Evolutionary conservation across 2,797 vertebrate genomes (phyloP).

Genomic region (Ceryle rudis): DNA sequence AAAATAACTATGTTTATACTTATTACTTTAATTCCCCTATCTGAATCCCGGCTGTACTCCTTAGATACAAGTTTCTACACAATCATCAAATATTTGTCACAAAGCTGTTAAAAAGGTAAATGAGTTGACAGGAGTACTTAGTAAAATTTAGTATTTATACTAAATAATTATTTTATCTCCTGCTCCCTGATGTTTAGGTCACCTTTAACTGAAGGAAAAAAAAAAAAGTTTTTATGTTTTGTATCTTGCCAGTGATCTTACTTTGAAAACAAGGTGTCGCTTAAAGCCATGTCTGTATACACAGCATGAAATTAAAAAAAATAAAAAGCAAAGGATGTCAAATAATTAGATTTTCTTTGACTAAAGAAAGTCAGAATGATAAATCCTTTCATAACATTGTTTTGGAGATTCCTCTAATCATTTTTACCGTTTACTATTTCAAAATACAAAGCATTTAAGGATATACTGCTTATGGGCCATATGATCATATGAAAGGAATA

Average conservation of each 20-base stretch:
- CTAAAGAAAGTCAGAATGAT: background rate
- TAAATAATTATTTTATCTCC: background rate
- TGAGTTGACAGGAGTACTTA: background rate
- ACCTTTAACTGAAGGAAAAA: background rate
- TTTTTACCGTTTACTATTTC: slow-evolving; percentile 19
- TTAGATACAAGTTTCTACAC: slow-evolving; percentile 20
- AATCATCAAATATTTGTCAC: slow-evolving; percentile 55
- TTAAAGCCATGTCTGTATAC: background rate
- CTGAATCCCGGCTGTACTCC: background rate
- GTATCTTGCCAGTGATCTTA: background rate
- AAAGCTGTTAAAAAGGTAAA: slow-evolving; percentile 52
- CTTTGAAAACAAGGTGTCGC: background rate
- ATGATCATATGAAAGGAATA: background rate
- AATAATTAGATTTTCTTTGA: background rate
- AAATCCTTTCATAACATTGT: background rate
- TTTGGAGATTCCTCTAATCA: background rate
- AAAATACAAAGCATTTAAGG: background rate
- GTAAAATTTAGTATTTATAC: slow-evolving; percentile 42
- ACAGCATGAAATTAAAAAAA: background rate
- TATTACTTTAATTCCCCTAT: background rate
- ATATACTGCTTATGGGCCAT: background rate
- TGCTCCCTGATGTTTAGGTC: background rate
- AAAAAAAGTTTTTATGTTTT: background rate
- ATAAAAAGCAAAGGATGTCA: background rate
- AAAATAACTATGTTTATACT: background rate